These are phyloP conservation scores for Platyrinchus mystaceus DNA, from an alignment of 2,797 vertebrate species.

Conservation along the genomic window DNA sequence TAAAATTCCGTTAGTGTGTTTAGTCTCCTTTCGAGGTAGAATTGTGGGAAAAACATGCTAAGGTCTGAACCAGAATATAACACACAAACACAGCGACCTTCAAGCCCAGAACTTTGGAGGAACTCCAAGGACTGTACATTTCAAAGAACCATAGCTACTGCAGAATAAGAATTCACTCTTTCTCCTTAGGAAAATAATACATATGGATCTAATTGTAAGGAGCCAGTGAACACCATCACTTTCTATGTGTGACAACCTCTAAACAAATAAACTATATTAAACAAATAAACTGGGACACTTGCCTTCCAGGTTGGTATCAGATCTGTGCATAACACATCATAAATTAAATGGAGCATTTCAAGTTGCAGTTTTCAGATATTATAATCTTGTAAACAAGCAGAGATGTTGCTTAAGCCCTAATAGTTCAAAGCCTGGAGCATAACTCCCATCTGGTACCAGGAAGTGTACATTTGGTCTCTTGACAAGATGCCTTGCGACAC, in stretches of 20 bases:
- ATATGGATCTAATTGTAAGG: neutral
- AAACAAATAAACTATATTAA: too few relatives aligned
- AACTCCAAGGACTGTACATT: neutral
- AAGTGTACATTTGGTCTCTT: neutral
- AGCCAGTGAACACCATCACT: neutral
- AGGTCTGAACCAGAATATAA: too few relatives aligned
- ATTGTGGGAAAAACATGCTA: too few relatives aligned
- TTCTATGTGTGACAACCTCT: neutral
- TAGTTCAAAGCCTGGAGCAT: rapidly evolving
- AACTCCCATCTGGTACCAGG: neutral
- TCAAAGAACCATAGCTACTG: neutral
- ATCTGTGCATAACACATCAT: neutral
- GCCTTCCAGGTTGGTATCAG: neutral
- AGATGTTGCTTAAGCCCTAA: neutral
- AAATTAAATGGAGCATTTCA: neutral
- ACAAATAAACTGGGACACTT: neutral
- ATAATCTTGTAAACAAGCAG: neutral
- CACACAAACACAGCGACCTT: too few relatives aligned
- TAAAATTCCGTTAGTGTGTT: too few relatives aligned
- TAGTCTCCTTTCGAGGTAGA: too few relatives aligned
- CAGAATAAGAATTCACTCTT: neutral
- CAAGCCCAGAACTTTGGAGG: too few relatives aligned
- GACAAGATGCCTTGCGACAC: neutral
- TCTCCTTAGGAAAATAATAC: neutral
- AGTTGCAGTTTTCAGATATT: neutral